These are phyloP conservation scores for Mellivora capensis DNA, from an alignment of 2,113 vertebrate species.

Conservation along the genomic window DNA sequence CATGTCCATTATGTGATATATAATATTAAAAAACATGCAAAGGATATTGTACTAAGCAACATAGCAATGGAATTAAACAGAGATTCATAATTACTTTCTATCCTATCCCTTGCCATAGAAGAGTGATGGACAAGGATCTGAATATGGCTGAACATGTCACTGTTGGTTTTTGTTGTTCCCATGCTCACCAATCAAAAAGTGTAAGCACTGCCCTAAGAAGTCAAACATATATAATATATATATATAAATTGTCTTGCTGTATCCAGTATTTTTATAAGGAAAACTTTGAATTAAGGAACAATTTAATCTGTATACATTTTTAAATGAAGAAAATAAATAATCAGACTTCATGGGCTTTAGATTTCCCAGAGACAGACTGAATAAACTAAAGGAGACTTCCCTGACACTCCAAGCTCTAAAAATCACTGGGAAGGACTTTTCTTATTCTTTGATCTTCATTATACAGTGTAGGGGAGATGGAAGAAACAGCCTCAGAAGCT, in stretches of 20 bases:
- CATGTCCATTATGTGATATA: background rate
- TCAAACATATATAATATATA: background rate
- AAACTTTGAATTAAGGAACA: background rate
- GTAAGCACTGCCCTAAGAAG: no score
- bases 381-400: background rate
- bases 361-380: background rate
- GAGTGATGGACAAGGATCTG: background rate
- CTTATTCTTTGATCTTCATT: background rate
- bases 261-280: background rate
- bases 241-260: background rate
- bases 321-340: background rate
- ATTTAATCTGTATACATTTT: background rate
- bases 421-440: background rate
- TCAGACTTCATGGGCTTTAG: background rate
- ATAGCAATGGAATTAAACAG: background rate
- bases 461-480: accelerated
- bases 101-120: background rate
- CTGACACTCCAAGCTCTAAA: background rate
- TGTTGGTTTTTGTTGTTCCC: background rate
- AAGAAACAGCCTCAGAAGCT: background rate
- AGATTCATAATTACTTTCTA: background rate
- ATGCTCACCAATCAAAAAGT: background rate
- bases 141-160: background rate
- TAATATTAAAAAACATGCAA: background rate
- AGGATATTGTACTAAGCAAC: background rate